A percentile compares a stretch with the other conserved stretches of the same genome.
phyloP scores from a whole-genome alignment of 1,140 invertebrate species.

The Zaprionus africanus region DNA sequence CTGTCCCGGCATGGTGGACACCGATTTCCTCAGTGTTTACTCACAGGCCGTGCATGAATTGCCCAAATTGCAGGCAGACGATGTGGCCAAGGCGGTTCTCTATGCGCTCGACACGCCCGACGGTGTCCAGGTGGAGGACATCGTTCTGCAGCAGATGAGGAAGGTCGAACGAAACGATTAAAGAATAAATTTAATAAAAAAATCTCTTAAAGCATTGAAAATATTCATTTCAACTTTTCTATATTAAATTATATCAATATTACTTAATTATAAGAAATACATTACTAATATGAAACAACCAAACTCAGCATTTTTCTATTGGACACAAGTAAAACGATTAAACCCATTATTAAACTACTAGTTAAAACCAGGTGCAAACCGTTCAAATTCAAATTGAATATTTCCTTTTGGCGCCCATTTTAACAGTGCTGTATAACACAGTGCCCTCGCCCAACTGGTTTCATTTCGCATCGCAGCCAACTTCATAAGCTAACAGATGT shows the following conservation, averaged over 20 bases:
- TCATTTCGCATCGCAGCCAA: slow-evolving; percentile 2
- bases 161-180: slow-evolving; percentile 38
- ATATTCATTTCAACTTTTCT: too few species aligned
- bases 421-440: slow-evolving; percentile 10
- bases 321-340: too few species aligned
- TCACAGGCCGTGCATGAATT: slow-evolving; percentile 76
- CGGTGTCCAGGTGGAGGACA: slow-evolving; percentile 84
- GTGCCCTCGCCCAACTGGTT: neutral
- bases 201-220: neutral
- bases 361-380: neutral
- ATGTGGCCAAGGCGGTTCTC: slow-evolving; percentile 85
- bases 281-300: neutral
- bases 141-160: slow-evolving; percentile 76
- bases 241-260: neutral
- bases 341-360: neutral
- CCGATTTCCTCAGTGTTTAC: slow-evolving; percentile 85
- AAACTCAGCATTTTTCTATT: too few species aligned
- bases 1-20: slow-evolving; percentile 87
- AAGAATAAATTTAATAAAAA: neutral
- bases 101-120: slow-evolving; percentile 85
- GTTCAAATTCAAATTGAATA: neutral
- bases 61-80: slow-evolving; percentile 84
- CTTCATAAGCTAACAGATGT: neutral
- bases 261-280: neutral
- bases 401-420: neutral